These are phyloP conservation scores for Urocyon cinereoargenteus DNA, from an alignment of 2,797 vertebrate species.

Conservation along the genomic window DNA sequence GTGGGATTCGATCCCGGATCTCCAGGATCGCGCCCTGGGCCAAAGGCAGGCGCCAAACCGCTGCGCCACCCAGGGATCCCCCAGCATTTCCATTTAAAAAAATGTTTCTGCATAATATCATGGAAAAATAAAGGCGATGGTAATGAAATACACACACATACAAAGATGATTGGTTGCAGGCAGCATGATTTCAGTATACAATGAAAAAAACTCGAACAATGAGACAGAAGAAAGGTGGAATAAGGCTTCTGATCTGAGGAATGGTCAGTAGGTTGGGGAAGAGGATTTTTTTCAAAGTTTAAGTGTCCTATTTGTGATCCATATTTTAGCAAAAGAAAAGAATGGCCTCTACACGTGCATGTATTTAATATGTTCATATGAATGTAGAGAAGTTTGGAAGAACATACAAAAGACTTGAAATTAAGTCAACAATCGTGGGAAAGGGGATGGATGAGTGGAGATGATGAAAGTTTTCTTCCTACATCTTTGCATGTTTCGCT, in stretches of 20 bases:
- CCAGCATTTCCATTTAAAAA: not conserved
- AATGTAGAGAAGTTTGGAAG: not conserved
- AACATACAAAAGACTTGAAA: not conserved
- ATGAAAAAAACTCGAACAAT: not conserved
- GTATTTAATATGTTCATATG: not conserved
- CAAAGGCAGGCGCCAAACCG: too few relatives aligned
- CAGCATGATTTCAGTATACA: not conserved
- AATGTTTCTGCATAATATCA: not conserved
- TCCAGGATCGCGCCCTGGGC: too few relatives aligned
- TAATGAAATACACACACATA: not conserved
- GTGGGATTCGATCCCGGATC: too few relatives aligned
- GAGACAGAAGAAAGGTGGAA: not conserved
- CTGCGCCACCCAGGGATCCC: too few relatives aligned
- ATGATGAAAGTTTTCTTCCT: not conserved
- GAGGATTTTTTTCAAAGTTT: not conserved
- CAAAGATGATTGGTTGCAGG: not conserved
- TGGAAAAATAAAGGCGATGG: not conserved
- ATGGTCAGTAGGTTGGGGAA: not conserved
- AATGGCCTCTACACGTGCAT: not conserved
- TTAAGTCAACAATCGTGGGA: not conserved
- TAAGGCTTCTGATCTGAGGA: not conserved
- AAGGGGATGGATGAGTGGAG: not conserved
- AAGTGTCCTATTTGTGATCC: not conserved
- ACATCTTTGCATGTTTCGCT: not conserved
- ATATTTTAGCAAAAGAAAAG: not conserved